Evolutionary conservation across 2,797 vertebrate genomes (phyloP), one percentile per base, ranked within the genome.

Genomic region (Channa striata): DNA sequence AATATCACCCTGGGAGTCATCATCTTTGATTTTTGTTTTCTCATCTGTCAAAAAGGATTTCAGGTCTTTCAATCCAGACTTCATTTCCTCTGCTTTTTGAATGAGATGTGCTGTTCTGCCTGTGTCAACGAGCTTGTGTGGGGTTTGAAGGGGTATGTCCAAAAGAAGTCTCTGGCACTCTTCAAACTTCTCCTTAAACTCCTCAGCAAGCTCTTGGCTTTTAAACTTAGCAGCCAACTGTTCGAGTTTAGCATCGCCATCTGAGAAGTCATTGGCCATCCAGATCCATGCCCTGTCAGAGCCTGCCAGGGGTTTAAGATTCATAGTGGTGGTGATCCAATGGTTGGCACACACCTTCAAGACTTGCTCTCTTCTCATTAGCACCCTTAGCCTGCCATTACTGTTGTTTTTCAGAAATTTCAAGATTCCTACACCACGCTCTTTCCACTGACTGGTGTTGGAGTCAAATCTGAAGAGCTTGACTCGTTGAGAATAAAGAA

Each of bases 271-370:
- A 84, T 87, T 98, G 20, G 98, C 97, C 86, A 97, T 76, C 98
- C 98, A 99, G 81, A 98, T 96, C 98, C 97, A 99, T 0, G 98
- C 96, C 84, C 96, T 96, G 72, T 99, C 97, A 4, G 98, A 99
- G 2, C 96, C 97, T 57, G 96, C 93, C 2, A 99, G 92, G 1
- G 96, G 97, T 74, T 99, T 98, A 21, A 99, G 90, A 69, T 98
- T 99, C 97, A 98, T 99, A 0, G 96, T 98, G 69, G 98, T 99
- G 0, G 96, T 99, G 89, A 99, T 99, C 96, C 96, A 98, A 76
- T 99, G 98, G 91, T 99, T 99, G 8, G 98, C 98, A 62, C 98
- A 99, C 9, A 99, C 98, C 83, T 99, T 99, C 11, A 99, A 81
- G 21, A 99, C 98, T 83, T 99, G 98, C 40, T 99, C 98, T 84